phyloP scores from a whole-genome alignment of 2,888 invertebrate species.

The Plebejus melissa region DNA sequence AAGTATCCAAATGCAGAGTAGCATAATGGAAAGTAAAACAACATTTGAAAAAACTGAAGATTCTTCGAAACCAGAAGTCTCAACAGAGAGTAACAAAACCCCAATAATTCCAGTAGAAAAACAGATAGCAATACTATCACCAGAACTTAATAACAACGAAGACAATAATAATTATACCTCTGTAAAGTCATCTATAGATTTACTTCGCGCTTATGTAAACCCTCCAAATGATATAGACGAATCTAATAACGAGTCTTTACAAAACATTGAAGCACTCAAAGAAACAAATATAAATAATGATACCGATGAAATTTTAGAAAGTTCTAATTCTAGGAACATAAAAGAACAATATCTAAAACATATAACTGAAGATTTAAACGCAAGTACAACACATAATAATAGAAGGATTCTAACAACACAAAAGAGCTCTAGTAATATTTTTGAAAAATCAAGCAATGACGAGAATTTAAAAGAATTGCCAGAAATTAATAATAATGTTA shows the following conservation, averaged over 20 bases:
- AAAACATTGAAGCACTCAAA: not conserved
- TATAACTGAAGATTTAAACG: not conserved
- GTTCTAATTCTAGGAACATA: not conserved
- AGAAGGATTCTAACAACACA: not conserved
- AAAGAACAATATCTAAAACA: not conserved
- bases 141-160: conserved; percentile 27
- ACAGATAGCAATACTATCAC: conserved; percentile 23
- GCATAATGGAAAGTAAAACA: conserved; percentile 26
- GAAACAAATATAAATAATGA: not conserved
- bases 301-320: not conserved
- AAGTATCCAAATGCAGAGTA: conserved; percentile 44
- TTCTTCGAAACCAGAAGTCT: not conserved
- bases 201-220: conserved; percentile 35
- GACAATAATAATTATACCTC: conserved; percentile 30
- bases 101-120: not conserved
- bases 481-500: conserved; percentile 34
- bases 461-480: not conserved
- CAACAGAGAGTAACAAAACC: conserved; percentile 8
- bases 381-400: not conserved
- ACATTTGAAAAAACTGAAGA: not conserved
- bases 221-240: conserved; percentile 1
- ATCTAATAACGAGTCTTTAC: not conserved
- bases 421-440: not conserved
- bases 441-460: not conserved
- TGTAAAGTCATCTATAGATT: conserved; percentile 38